phyloP scores from a whole-genome alignment of 2,113 vertebrate genomes.

The Austrofundulus limnaeus region DNA sequence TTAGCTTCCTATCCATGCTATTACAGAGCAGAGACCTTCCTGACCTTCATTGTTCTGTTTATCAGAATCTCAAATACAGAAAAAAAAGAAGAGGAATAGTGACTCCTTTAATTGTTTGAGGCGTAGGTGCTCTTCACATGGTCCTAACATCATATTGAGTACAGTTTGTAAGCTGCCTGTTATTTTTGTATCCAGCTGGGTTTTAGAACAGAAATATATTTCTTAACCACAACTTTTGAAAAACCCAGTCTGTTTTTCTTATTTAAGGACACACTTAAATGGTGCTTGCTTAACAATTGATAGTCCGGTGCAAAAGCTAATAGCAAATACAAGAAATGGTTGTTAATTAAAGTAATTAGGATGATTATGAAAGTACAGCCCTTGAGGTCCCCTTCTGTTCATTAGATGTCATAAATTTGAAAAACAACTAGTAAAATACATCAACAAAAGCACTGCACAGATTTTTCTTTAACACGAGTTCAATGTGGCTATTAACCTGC shows the following conservation, averaged over 20 bases:
- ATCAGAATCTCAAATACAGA: conserved; percentile 28
- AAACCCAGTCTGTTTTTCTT: background rate
- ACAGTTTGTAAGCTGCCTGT: conserved; percentile 1
- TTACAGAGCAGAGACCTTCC: conserved; percentile 6
- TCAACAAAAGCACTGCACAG: too few species aligned
- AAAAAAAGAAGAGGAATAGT: conserved; percentile 20
- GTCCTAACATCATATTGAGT: too few species aligned
- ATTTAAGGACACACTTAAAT: too few species aligned
- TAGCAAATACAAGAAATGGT: background rate
- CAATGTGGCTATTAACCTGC: too few species aligned
- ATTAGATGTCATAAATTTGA: background rate
- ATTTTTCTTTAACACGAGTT: too few species aligned
- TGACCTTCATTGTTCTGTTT: conserved; percentile 25
- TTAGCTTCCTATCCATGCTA: background rate
- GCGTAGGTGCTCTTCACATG: background rate
- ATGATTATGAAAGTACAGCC: background rate
- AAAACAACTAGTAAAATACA: background rate
- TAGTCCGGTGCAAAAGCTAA: background rate
- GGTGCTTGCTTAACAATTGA: background rate
- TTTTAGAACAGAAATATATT: background rate
- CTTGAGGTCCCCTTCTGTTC: background rate
- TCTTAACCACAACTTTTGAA: too few species aligned
- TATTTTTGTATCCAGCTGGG: conserved; percentile 21
- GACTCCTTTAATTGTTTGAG: background rate
- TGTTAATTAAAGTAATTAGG: background rate